phyloP scores from a whole-genome alignment of 2,888 invertebrate species.

The Magallana nippona region DNA sequence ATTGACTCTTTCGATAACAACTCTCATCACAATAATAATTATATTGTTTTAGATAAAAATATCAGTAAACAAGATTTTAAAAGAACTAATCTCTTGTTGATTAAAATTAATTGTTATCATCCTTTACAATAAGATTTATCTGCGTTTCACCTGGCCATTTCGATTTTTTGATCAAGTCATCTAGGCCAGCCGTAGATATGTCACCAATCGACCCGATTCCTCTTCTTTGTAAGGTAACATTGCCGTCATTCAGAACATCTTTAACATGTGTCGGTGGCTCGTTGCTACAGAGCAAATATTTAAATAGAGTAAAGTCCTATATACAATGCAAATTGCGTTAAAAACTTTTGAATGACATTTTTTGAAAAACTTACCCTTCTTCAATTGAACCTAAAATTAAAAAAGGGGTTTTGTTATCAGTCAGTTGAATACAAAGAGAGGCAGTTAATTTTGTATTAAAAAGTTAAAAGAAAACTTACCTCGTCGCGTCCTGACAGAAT shows the following conservation, averaged over 20 bases:
- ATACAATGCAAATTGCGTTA: too few species aligned
- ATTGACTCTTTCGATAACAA: too few species aligned
- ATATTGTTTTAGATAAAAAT: too few species aligned
- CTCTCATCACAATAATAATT: too few species aligned
- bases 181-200: slow-evolving; percentile 28
- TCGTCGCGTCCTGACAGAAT: slow-evolving; percentile 55
- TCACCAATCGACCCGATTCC: slow-evolving; percentile 3
- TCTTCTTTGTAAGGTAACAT: not conserved
- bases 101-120: not conserved
- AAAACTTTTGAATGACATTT: not conserved
- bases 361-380: slow-evolving; percentile 39
- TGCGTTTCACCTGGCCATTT: not conserved
- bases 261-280: slow-evolving; percentile 27
- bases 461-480: slow-evolving; percentile 45
- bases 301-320: too few species aligned
- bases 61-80: not conserved
- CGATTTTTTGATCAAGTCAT: slow-evolving; percentile 36
- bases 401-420: not conserved
- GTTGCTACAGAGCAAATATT: not conserved
- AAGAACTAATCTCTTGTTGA: not conserved
- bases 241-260: not conserved
- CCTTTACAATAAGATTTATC: not conserved
- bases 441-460: not conserved
- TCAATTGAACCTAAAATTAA: slow-evolving; percentile 47
- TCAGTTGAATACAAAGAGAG: too few species aligned